Evolutionary conservation across 2,888 invertebrate genomes (phyloP), one percentile per base, ranked within the genome.

Genomic region (Diploptera punctata): DNA sequence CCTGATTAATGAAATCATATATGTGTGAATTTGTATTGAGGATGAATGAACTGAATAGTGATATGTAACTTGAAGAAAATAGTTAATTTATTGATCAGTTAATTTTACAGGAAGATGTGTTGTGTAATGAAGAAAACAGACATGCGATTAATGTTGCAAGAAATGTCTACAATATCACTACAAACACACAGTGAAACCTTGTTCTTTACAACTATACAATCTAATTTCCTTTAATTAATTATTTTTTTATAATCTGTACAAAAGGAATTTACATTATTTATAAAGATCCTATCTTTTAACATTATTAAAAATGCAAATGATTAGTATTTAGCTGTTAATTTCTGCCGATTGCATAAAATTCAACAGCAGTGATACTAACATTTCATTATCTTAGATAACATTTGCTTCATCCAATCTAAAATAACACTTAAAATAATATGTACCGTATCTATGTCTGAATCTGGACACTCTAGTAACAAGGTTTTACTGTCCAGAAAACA

Each of bases 401-500:
- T 52, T 5, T 52, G 24, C 29, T 24, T 57, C n/a, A 57, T 1
- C 57, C 29, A 10, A 29, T 29, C 21, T 10, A 5, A 7, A 29
- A 57, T 1, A 29, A 57, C 31, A 57, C 26, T 29, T 57, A 57
- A 31, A 57, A 57, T 57, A 29, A 3, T 5, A 31, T 16, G 13
- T 9, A 57, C 54, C 21, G 26, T 5, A 24, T 29, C 2, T 57
- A 57, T 29, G 24, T 57, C 29, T 57, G 7, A 29, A 29, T 29
- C 44, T 65, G 29, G 43, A 47, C 47, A 16, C 43, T 18, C 5
- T 65, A n/a, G 18, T 18, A 65, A 65, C 65, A 65, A 65, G 65
- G 65, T 65, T 65, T 65, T 65, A 65, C 65, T 65, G 65, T 65
- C 26, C 26, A 65, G 47, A 65, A 29, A 65, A 19, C 65, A 47